phyloP scores from a whole-genome alignment of 2,797 vertebrate genomes.

The Sphenodon punctatus region DNA sequence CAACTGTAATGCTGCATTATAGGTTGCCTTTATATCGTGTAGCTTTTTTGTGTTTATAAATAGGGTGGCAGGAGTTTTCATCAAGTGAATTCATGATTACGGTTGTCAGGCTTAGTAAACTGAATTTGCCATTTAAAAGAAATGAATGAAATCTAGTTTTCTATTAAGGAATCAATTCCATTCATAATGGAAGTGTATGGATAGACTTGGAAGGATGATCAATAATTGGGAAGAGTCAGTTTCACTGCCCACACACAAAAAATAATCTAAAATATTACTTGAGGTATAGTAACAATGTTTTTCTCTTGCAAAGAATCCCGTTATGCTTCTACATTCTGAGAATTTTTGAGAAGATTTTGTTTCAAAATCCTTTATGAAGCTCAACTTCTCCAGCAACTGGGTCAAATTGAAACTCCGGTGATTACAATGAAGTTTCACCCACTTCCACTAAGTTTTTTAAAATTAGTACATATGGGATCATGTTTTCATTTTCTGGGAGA shows the following conservation, averaged over 20 bases:
- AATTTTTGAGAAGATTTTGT: background rate
- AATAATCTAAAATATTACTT: background rate
- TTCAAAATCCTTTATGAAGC: background rate
- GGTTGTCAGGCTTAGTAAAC: background rate
- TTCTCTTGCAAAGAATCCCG: background rate
- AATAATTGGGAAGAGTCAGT: background rate
- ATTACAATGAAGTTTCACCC: background rate
- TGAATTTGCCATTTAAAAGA: background rate
- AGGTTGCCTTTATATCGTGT: background rate
- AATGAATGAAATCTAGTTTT: background rate
- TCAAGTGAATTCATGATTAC: accelerated
- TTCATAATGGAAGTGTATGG: background rate
- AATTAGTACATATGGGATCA: background rate
- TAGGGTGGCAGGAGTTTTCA: background rate
- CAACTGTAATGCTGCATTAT: background rate
- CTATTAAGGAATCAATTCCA: background rate
- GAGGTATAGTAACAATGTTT: background rate
- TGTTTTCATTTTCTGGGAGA: background rate
- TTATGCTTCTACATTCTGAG: background rate
- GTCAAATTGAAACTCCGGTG: background rate
- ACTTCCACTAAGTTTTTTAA: background rate
- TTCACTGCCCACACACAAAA: background rate
- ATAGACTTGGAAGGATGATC: background rate
- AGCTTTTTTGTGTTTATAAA: background rate
- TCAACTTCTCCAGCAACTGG: background rate